phyloP scores from a whole-genome alignment of 2,113 vertebrate genomes.

The Cairina moschata region DNA sequence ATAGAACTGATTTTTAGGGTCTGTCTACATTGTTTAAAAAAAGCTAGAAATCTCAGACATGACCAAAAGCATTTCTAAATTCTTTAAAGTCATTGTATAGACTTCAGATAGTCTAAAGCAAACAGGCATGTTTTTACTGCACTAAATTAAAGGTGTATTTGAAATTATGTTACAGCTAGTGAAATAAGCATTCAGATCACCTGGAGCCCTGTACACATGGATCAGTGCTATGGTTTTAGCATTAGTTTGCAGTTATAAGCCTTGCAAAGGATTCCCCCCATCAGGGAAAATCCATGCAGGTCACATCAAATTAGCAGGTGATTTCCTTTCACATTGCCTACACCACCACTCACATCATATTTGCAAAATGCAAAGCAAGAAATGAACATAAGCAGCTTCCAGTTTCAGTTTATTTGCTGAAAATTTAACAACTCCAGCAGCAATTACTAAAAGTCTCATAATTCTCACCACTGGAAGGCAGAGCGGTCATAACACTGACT shows the following conservation, averaged over 20 bases:
- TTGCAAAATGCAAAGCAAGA: neutral
- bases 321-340: neutral
- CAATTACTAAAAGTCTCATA: neutral
- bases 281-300: neutral
- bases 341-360: neutral
- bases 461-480: neutral
- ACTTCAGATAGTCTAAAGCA: slow-evolving; percentile 12
- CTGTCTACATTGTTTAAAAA: neutral
- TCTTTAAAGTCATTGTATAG: neutral
- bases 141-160: slow-evolving; percentile 17
- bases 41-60: too few relatives aligned
- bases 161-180: neutral
- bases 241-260: neutral
- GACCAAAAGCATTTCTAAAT: neutral
- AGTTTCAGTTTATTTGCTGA: neutral
- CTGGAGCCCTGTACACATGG: neutral
- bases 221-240: neutral
- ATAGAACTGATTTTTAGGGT: slow-evolving; percentile 16
- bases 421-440: neutral
- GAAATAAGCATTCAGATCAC: neutral
- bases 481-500: neutral
- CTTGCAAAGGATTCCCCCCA: neutral
- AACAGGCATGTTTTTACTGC: neutral
- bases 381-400: neutral
- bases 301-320: neutral